A percentile compares a stretch with the other conserved stretches of the same genome.
Evolutionary conservation across 2,888 invertebrate species (phyloP).

Genomic region (Trachelus stipa): DNA sequence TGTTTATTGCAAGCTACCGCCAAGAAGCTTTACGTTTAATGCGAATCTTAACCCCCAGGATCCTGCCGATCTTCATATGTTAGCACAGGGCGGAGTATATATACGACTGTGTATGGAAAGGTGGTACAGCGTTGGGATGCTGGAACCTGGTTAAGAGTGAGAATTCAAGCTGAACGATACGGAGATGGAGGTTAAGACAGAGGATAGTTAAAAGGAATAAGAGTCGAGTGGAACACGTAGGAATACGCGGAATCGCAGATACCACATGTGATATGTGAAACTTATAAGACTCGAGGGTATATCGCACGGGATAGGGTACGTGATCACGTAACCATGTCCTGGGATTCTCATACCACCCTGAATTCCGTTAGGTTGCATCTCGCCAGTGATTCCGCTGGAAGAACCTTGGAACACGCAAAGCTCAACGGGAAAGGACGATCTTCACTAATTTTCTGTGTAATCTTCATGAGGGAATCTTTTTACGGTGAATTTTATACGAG

Average conservation of each 20-base stretch:
- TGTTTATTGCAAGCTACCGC: slow-evolving; percentile 25
- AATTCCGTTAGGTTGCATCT: neutral
- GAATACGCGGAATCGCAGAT: neutral
- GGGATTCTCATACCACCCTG: neutral
- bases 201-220: neutral
- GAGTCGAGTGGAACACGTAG: neutral
- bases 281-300: neutral
- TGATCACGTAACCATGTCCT: neutral
- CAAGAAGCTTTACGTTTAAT: slow-evolving; percentile 7
- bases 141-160: neutral
- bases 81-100: neutral
- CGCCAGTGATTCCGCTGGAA: neutral
- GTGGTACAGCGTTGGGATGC: neutral
- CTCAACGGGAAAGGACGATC: neutral
- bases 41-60: slow-evolving; percentile 4
- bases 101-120: neutral
- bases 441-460: too few relatives aligned
- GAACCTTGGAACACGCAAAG: neutral
- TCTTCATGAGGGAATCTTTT: too few relatives aligned
- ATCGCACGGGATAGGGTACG: neutral
- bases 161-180: neutral
- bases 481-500: too few relatives aligned
- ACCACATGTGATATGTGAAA: neutral
- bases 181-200: neutral
- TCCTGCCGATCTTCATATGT: neutral